These are phyloP conservation scores for Drosophila saltans DNA, from an alignment of 1,140 invertebrate genomes.

Conservation along the genomic window DNA sequence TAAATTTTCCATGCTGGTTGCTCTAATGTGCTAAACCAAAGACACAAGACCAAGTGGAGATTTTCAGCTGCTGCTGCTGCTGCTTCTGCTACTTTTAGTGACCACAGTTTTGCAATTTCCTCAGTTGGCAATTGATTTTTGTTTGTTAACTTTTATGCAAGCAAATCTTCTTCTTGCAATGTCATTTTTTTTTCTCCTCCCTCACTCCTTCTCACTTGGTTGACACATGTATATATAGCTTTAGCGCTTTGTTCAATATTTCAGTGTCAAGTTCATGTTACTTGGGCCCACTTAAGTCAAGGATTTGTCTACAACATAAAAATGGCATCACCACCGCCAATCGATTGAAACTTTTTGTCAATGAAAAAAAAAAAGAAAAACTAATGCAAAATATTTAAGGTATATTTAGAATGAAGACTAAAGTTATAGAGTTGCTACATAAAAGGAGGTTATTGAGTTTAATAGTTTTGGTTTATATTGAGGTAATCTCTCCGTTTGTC, in stretches of 20 bases:
- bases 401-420: not conserved
- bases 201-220: conserved; percentile 12
- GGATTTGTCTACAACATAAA: conserved; percentile 36
- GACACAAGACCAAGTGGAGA: not conserved
- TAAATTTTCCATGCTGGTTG: conserved; percentile 14
- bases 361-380: not conserved
- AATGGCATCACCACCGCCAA: conserved; percentile 19
- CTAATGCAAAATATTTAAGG: not conserved
- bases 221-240: conserved; percentile 23
- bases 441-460: too few relatives aligned
- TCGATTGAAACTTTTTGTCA: conserved; percentile 25
- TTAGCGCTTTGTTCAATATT: conserved; percentile 45
- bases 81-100: not conserved
- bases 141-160: conserved; percentile 70
- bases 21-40: conserved; percentile 10
- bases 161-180: conserved; percentile 47
- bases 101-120: conserved; percentile 14
- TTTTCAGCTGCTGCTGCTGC: not conserved
- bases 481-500: too few relatives aligned
- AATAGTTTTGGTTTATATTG: too few relatives aligned
- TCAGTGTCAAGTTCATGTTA: conserved; percentile 68
- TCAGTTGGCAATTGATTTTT: conserved; percentile 64
- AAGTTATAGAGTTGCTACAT: too few relatives aligned
- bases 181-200: not conserved
- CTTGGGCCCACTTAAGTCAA: conserved; percentile 48